These are phyloP conservation scores for Damaliscus lunatus DNA, from an alignment of 2,113 vertebrate genomes.

Conservation along the genomic window DNA sequence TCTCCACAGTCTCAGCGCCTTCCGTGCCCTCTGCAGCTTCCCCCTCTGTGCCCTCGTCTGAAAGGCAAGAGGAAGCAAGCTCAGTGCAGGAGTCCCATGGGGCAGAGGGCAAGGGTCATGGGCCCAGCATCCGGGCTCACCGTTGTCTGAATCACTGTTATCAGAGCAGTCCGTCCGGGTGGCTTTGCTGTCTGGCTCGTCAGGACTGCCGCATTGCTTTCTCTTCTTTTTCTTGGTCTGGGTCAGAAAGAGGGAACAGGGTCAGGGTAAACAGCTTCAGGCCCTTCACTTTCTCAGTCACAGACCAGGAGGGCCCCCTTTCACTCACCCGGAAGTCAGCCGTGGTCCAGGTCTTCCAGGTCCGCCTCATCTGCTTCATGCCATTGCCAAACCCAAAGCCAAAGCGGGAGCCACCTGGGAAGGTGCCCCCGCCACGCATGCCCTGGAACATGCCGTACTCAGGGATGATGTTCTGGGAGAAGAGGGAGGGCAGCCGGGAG, in stretches of 20 bases:
- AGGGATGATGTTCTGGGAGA: conserved; percentile 90
- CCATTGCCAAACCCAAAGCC: conserved; percentile 83
- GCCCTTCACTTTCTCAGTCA: not conserved
- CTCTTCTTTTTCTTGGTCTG: conserved; percentile 80
- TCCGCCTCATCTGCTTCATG: conserved; percentile 91
- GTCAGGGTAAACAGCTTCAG: not conserved
- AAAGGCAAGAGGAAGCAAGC: not conserved
- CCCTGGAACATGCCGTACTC: conserved; percentile 85
- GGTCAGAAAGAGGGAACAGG: not conserved
- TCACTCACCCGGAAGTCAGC: conserved; percentile 86
- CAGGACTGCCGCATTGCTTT: conserved; percentile 75
- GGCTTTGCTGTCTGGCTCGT: conserved; percentile 79
- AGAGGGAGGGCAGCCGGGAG: conserved; percentile 92
- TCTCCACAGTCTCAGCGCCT: conserved; percentile 57
- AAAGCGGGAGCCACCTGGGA: conserved; percentile 85
- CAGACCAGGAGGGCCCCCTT: conserved; percentile 39
- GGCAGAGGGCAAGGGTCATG: accelerated
- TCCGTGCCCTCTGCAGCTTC: conserved; percentile 71
- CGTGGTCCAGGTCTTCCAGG: conserved; percentile 81
- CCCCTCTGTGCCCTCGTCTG: conserved; percentile 81
- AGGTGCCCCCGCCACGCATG: conserved; percentile 84
- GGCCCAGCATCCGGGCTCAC: conserved; percentile 36
- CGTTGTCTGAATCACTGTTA: conserved; percentile 82
- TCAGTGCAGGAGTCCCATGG: not conserved
- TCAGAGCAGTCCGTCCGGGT: conserved; percentile 79